Base-by-base conservation (phyloP, 2,797 vertebrate species). In the Toxotes lorentzi region DNA sequence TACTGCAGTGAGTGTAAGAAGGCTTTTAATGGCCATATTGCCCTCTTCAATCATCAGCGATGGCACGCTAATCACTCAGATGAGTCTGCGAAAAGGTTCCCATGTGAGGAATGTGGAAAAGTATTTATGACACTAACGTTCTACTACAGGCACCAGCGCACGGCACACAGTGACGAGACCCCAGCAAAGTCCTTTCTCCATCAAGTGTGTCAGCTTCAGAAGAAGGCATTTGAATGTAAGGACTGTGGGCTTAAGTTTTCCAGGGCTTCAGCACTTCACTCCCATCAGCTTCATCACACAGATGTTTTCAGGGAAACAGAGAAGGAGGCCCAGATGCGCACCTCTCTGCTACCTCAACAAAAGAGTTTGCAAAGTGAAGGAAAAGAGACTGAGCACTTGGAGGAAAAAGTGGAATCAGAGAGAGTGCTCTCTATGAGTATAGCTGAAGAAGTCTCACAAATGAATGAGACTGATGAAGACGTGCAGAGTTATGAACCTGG, bases 131-230 rank as follows among this genome's bases (percentile, higher is more conserved):
- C 93, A 0, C 83, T 92, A 1, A 91, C 93, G 0, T 96, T 94
- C 70, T 95, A 93, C 91, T 88, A 93, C 70, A 94, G 92, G 73
- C 96, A 96, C 73, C 92, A 94, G 67, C 93, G 94, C 59, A 70
- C 75, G n/a, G 93, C 63, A 0, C 96, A 96, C 86, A 95, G 91
- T n/a, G 60, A 90, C 0, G 92, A 95, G 76, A 88, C 92, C 21
- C 89, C 95, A 1, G 92, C 94, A 8, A 96, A 96, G 75, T 96
- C 95, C 0, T 96, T 96, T 72, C 92, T 93, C 61, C 92, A 96
- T 76, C 95, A 96, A 77, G 93, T 96, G 41, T 91, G 88, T 82
- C 95, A 96, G 82, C 90, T 96, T 2, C 94, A 96, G 81, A 96
- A 96, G 74, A 96, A 96, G 70, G 86, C 95, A 0, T 96, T 96